Percentiles rank a stretch among this genome's conserved stretches.
Conservation (phyloP, 2,113 vertebrate genomes). For the Esox niger region DNA sequence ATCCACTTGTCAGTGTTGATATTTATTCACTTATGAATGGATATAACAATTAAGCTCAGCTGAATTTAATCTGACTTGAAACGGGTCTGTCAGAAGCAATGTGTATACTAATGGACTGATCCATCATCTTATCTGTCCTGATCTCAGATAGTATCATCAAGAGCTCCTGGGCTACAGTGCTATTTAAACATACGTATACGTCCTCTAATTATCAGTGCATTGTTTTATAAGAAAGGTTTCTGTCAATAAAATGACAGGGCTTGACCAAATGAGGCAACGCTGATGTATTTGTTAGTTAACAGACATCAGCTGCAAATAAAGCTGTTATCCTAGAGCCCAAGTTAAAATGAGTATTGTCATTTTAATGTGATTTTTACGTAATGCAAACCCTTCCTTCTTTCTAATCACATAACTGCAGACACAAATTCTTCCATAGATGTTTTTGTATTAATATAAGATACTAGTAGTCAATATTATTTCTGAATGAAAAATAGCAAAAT, state of each 20-base stretch:
- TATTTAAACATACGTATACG: not conserved
- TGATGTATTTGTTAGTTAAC: not conserved
- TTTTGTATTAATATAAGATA: too few species aligned
- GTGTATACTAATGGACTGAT: conserved; percentile 8
- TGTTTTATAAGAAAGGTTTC: too few species aligned
- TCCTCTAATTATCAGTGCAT: too few species aligned
- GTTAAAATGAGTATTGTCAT: too few species aligned
- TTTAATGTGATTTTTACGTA: too few species aligned
- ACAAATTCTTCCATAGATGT: too few species aligned
- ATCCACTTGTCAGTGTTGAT: not conserved
- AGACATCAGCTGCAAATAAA: conserved; percentile 11
- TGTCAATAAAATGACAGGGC: not conserved
- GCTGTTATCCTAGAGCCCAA: conserved; percentile 30
- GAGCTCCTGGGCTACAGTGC: not conserved
- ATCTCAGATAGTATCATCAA: not conserved
- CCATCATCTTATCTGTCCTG: conserved; percentile 10
- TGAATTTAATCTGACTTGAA: not conserved
- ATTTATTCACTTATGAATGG: conserved; percentile 2
- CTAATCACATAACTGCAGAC: too few species aligned
- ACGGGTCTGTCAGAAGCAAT: conserved; percentile 26
- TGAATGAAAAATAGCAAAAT: too few species aligned
- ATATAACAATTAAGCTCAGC: not conserved
- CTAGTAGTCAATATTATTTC: too few species aligned
- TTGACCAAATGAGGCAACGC: not conserved
- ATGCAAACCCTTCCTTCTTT: too few species aligned